Base-by-base conservation (phyloP, 1,140 invertebrate species). In the Pentalonia nigronervosa region DNA sequence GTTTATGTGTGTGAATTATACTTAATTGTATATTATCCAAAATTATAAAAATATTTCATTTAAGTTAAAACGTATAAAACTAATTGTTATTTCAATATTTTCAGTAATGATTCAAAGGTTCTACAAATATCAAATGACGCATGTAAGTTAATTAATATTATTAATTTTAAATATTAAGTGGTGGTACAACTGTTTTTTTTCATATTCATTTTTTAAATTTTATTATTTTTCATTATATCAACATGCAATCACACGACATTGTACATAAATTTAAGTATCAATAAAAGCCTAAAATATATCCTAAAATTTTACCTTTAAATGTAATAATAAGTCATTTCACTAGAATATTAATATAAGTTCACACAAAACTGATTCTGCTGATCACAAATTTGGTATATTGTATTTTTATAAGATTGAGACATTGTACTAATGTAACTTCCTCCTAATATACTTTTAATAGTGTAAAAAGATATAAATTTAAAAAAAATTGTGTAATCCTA, bases 31-130 rank as follows among this genome's bases (percentile, higher is more conserved):
- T 47, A 76, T 20, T 47, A 88, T 11, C 30, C 0, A 90, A 67
- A 45, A 41, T 67, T 56, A 47, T 67, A 30, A 90, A 67, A 67
- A 30, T 41, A n/a, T 90, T 90, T 45, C 8, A 20, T 90, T 3
- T 7, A 2, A n/a, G 7, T 8, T 56, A 30, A 17, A 7, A n/a
- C 17, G 21, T 47, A n/a, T 14, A 2, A 76, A 76, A 76, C 20
- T 23, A 90, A 67, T 90, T 60, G 23, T 84, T 14, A 53, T 93
- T 84, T 93, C 41, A 53, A 41, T 84, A 84, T 93, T 93, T 93
- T 84, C 91, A 93, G 91, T n/a, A 93, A 53, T 93, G 91, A 93
- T 20, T 11, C 76, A 47, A 93, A 93, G 17, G 21, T 25, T 36
- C 34, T 48, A 17, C 48, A 81, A 93, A 47, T 36, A 84, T 53